phyloP scores from a whole-genome alignment of 2,888 invertebrate species.

The Pseudoips prasinana region DNA sequence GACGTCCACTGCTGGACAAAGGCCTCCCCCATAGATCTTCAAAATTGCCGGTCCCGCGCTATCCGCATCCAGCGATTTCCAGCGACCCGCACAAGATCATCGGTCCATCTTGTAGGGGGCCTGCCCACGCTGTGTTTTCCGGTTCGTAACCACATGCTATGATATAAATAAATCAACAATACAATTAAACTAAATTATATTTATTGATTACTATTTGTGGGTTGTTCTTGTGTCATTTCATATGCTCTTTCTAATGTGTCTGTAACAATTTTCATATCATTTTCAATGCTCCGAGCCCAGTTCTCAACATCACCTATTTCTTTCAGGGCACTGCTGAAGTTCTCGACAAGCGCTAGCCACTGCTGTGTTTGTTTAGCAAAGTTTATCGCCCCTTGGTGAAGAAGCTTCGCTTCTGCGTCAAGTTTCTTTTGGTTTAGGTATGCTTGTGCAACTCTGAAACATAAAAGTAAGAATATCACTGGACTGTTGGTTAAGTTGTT shows the following conservation, averaged over 20 bases:
- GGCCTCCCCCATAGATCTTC: too few relatives aligned
- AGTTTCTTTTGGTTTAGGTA: slow-evolving; percentile 98
- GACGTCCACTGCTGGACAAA: too few relatives aligned
- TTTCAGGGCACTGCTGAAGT: slow-evolving; percentile 93
- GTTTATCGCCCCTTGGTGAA: slow-evolving; percentile 96
- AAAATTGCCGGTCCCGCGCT: too few relatives aligned
- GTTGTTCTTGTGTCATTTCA: slow-evolving; percentile 83
- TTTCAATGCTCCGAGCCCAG: slow-evolving; percentile 98
- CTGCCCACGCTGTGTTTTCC: too few relatives aligned
- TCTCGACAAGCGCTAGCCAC: slow-evolving; percentile 96
- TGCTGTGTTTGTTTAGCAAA: slow-evolving; percentile 98
- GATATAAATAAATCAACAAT: too few relatives aligned
- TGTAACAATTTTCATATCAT: slow-evolving; percentile 96
- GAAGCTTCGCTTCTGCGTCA: slow-evolving; percentile 97
- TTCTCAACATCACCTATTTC: slow-evolving; percentile 99
- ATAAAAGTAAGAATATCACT: slow-evolving; percentile 1
- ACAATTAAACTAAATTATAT: too few relatives aligned
- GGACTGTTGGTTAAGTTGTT: too few relatives aligned
- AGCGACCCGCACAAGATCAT: too few relatives aligned
- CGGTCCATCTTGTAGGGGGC: too few relatives aligned
- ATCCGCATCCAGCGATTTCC: too few relatives aligned
- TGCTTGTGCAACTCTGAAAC: slow-evolving; percentile 95
- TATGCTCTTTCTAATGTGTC: slow-evolving; percentile 97
- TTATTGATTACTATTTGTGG: slow-evolving; percentile 46
- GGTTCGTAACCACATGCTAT: too few relatives aligned